Percentiles rank a stretch among this genome's conserved stretches.
These are phyloP conservation scores for Meda fulgida DNA, from an alignment of 2,797 vertebrate species.

Conservation along the genomic window DNA sequence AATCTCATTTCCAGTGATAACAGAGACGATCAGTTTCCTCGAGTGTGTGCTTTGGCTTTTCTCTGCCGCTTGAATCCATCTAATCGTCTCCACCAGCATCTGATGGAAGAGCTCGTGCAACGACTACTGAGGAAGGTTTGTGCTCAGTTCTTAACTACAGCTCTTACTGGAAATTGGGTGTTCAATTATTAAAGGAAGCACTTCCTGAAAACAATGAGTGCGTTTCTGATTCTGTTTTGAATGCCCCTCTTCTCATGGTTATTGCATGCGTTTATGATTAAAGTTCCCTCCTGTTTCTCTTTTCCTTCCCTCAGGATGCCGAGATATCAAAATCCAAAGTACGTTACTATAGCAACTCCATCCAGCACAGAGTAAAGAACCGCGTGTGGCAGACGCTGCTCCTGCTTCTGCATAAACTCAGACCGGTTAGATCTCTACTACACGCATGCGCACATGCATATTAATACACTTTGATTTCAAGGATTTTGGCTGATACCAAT, in stretches of 20 bases:
- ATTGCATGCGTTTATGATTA: slow-evolving; percentile 10
- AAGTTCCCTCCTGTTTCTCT: slow-evolving; percentile 17
- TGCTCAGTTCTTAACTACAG: not conserved
- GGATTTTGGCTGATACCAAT: not conserved
- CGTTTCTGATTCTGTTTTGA: too few relatives aligned
- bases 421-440: slow-evolving; percentile 75
- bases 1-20: slow-evolving; percentile 79
- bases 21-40: slow-evolving; percentile 89
- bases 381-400: slow-evolving; percentile 91
- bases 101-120: slow-evolving; percentile 84
- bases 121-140: slow-evolving; percentile 83
- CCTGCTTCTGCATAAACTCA: slow-evolving; percentile 86
- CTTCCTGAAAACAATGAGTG: not conserved
- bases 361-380: slow-evolving; percentile 92
- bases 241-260: slow-evolving; percentile 4
- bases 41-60: slow-evolving; percentile 87
- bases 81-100: slow-evolving; percentile 75
- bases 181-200: not conserved
- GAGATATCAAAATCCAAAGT: slow-evolving; percentile 83
- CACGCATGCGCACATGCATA: not conserved
- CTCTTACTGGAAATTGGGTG: not conserved
- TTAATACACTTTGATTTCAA: not conserved
- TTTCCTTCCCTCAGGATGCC: slow-evolving; percentile 78
- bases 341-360: slow-evolving; percentile 90
- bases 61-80: slow-evolving; percentile 84